Evolutionary conservation across 2,888 invertebrate genomes (phyloP).

Genomic region (Harpalus rubripes): DNA sequence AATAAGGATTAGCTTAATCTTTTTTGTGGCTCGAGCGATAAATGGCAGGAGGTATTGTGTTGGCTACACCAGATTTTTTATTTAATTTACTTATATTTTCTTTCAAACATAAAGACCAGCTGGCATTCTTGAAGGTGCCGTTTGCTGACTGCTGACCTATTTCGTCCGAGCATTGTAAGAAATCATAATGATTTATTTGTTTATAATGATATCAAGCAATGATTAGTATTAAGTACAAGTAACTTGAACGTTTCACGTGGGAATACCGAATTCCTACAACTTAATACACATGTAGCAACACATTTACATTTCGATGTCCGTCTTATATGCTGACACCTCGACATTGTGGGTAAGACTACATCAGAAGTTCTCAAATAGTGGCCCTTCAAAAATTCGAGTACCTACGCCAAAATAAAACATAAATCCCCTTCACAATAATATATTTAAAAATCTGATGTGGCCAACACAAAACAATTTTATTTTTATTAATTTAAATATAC

Average conservation of each 20-base stretch:
- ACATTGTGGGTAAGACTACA: background rate
- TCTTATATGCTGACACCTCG: slow-evolving; percentile 18
- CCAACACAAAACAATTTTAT: too few species aligned
- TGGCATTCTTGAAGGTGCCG: too few species aligned
- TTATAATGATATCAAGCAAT: slow-evolving; percentile 34
- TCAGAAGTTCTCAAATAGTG: background rate
- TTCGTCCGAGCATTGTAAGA: slow-evolving; percentile 4
- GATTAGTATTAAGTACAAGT: slow-evolving; percentile 14
- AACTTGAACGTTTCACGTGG: slow-evolving; percentile 18
- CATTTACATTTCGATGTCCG: slow-evolving; percentile 18
- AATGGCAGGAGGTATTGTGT: background rate
- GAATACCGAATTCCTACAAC: slow-evolving; percentile 29
- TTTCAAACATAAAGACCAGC: too few species aligned
- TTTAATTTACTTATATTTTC: too few species aligned
- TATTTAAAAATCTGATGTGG: too few species aligned
- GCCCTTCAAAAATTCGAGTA: background rate
- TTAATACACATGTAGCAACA: slow-evolving; percentile 43
- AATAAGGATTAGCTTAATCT: too few species aligned
- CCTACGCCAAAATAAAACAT: too few species aligned
- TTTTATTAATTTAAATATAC: too few species aligned
- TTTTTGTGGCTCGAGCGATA: too few species aligned
- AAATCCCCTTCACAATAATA: too few species aligned
- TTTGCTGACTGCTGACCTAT: background rate
- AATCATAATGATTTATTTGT: slow-evolving; percentile 26
- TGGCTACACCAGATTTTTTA: background rate